Evolutionary conservation across 2,113 vertebrate species (phyloP).

Genomic region (Paraplagusia blochii): DNA sequence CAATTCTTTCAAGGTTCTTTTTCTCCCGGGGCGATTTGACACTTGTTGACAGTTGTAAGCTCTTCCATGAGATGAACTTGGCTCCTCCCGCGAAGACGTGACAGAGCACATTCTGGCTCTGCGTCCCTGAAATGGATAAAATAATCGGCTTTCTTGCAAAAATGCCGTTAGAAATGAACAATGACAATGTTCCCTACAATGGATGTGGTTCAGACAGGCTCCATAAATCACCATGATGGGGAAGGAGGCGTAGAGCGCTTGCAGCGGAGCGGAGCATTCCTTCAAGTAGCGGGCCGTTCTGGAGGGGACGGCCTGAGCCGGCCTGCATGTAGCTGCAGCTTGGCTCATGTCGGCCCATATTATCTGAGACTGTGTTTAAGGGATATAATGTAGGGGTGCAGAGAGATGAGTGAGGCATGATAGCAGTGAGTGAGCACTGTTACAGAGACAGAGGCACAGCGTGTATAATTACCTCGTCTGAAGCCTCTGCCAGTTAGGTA

Average conservation of each 20-base stretch:
- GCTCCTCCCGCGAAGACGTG: constrained; percentile 12
- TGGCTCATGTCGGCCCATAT: constrained; percentile 44
- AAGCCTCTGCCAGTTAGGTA: constrained; percentile 59
- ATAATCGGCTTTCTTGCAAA: constrained; percentile 35
- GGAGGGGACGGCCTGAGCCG: constrained; percentile 24
- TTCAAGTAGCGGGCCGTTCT: constrained; percentile 4
- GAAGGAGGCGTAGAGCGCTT: background rate
- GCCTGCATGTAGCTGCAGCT: constrained; percentile 49
- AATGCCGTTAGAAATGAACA: constrained; percentile 36
- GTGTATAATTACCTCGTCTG: constrained; percentile 69
- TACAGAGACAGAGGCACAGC: constrained; percentile 50
- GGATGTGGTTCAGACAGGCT: background rate
- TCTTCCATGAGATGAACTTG: constrained; percentile 12
- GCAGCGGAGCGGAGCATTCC: constrained; percentile 17
- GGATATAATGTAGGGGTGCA: constrained; percentile 55
- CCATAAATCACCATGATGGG: constrained; percentile 42
- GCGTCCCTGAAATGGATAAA: constrained; percentile 10
- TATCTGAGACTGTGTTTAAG: constrained; percentile 52
- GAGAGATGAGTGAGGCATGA: constrained; percentile 60
- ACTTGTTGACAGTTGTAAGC: background rate
- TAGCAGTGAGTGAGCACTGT: constrained; percentile 43
- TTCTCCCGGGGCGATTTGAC: background rate
- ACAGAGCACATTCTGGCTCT: constrained; percentile 22
- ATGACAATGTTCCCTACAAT: constrained; percentile 4
- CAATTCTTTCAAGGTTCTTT: background rate